Evolutionary conservation across 2,797 vertebrate species (phyloP).

Genomic region (Otolemur crassicaudatus): DNA sequence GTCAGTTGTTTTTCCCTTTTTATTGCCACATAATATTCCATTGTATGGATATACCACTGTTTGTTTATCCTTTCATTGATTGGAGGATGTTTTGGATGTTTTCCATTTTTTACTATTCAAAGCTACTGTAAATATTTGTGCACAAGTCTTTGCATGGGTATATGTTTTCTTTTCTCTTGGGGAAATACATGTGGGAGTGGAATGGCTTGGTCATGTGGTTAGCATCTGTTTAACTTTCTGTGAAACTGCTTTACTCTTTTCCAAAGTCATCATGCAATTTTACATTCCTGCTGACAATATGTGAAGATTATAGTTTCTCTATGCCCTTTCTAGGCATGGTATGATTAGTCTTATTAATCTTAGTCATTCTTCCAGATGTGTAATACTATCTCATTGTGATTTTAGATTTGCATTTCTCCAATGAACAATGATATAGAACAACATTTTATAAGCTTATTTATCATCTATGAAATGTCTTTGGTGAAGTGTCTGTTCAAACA

Average conservation of each 20-base stretch:
- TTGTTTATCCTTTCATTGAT: neutral
- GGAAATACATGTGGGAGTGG: neutral
- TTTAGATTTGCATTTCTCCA: constrained; percentile 6
- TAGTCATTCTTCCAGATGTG: neutral
- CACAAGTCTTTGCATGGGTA: neutral
- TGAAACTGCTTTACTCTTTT: neutral
- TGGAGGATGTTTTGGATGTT: neutral
- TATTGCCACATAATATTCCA: neutral
- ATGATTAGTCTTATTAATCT: neutral
- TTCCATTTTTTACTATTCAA: neutral
- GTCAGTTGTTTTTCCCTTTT: neutral
- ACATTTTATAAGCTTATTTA: neutral
- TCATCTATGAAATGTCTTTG: neutral
- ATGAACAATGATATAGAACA: neutral
- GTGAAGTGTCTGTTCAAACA: constrained; percentile 29
- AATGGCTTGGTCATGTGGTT: neutral
- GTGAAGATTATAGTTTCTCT: neutral
- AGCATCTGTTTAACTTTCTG: neutral
- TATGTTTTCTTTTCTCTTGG: neutral
- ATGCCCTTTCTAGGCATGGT: neutral
- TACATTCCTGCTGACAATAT: neutral
- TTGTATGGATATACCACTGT: neutral
- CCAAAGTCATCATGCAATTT: neutral
- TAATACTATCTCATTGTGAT: neutral
- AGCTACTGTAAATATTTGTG: neutral